Conservation (phyloP, 2,797 vertebrate genomes). For the Hydrolagus colliei region DNA sequence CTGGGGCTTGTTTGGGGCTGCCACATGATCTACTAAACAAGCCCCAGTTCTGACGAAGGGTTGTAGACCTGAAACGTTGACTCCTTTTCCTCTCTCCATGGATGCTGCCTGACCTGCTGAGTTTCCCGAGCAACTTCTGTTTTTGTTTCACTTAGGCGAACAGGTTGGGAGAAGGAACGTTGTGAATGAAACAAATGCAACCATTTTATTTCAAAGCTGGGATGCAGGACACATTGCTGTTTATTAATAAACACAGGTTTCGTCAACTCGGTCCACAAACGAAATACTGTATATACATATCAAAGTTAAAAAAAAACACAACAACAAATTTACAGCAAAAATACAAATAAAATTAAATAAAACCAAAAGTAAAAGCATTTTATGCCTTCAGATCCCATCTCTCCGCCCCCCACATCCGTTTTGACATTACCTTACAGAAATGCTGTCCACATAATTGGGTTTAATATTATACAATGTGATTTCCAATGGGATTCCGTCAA, state of each 20-base stretch:
- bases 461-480: too few species aligned
- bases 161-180: too few species aligned
- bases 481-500: too few species aligned
- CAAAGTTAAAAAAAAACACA: not conserved
- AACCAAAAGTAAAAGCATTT: conserved; percentile 8
- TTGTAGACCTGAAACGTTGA: too few species aligned
- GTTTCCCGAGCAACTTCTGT: too few species aligned
- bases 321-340: conserved; percentile 26
- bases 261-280: not conserved
- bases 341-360: conserved; percentile 32
- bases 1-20: too few species aligned
- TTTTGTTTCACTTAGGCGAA: too few species aligned
- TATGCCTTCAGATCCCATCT: not conserved
- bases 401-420: not conserved
- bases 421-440: conserved; percentile 10
- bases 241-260: conserved; percentile 23
- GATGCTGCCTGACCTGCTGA: too few species aligned
- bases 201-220: conserved; percentile 29
- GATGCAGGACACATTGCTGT: conserved; percentile 19
- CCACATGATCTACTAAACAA: too few species aligned
- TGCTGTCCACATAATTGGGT: not conserved
- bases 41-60: too few species aligned
- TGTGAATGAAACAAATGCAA: too few species aligned
- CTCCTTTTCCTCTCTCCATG: too few species aligned
- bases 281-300: conserved; percentile 23